These are phyloP conservation scores for Berghia stephanieae DNA, from an alignment of 1,140 invertebrate species.

Conservation along the genomic window DNA sequence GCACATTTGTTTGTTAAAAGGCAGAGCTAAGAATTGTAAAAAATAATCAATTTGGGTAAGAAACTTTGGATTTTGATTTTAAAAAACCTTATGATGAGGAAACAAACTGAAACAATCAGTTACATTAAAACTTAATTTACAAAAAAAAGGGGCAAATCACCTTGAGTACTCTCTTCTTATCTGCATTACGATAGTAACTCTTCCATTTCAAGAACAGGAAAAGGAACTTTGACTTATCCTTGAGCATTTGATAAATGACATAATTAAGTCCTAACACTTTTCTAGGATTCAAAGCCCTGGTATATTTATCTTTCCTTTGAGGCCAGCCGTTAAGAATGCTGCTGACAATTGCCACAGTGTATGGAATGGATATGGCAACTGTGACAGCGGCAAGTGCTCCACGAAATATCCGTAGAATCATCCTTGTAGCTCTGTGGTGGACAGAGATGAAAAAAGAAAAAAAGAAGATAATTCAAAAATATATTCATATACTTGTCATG, in stretches of 20 bases:
- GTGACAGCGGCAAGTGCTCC: constrained; percentile 39
- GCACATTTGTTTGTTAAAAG: no score
- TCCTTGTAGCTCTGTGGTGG: no score
- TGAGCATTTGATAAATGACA: constrained; percentile 50
- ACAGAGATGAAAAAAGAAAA: no score
- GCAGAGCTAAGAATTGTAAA: no score
- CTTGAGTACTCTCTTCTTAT: constrained; percentile 50
- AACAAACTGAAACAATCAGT: background rate
- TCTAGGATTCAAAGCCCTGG: constrained; percentile 54
- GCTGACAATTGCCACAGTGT: constrained; percentile 53
- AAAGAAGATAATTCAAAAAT: no score
- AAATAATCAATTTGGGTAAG: background rate
- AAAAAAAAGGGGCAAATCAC: constrained; percentile 36
- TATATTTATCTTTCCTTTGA: constrained; percentile 40
- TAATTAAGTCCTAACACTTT: constrained; percentile 62
- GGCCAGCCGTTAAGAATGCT: constrained; percentile 62
- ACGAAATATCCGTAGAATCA: constrained; percentile 36
- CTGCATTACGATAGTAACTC: constrained; percentile 52
- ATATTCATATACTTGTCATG: no score
- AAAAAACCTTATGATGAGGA: background rate
- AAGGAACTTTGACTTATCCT: constrained; percentile 48
- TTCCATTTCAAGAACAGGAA: constrained; percentile 53
- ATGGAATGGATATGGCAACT: constrained; percentile 55
- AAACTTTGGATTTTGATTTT: background rate
- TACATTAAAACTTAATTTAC: background rate